Evolutionary conservation across 2,113 vertebrate species (phyloP), one percentile per base, ranked within the genome.

Genomic region (Pleuronectes platessa): DNA sequence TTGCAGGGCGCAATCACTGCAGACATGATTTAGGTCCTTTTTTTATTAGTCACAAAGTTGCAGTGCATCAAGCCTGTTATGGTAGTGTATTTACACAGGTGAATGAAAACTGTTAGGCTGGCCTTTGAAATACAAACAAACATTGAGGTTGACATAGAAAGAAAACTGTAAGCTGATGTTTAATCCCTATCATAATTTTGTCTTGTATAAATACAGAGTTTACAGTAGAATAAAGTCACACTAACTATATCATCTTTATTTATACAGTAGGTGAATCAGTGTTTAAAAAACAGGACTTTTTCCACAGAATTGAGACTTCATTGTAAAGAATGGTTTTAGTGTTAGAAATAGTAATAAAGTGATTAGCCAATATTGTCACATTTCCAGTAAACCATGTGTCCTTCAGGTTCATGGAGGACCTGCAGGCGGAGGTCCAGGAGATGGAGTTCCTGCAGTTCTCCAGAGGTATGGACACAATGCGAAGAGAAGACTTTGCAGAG

Each of bases 371-470:
- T 37, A 37, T 37, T 37, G 35, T 60, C 26, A 26, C 55, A 58
- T 58, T 26, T 58, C 21, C 21, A 56, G 10, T 55, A 24, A 14
- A 42, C 61, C 11, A n/a, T 63, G 42, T 93, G 92, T 73, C 24
- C 17, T 5, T 65, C 84, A 99, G 97, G 73, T 99, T 99, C 92
- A 98, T 98, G 96, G 97, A 97, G 91, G 94, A 98, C 83, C 92
- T 99, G 66, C 98, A 99, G 92, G 95, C 94, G 0, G 98, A 99
- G 84, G 93, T 99, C 24, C 98, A 99, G 86, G 97, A 98, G 94
- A 97, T 99, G 97, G 97, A 99, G 92, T 99, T 99, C 90, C 91
- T 95, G 8, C 96, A 96, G 88, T 99, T 99, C 90, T 98, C 98
- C 18, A 98, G 94, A 91, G 98, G 98, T 20, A 94, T 99, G 94